Evolutionary conservation across 2,113 vertebrate genomes (phyloP).

Genomic region (Thamnophis sirtalis): DNA sequence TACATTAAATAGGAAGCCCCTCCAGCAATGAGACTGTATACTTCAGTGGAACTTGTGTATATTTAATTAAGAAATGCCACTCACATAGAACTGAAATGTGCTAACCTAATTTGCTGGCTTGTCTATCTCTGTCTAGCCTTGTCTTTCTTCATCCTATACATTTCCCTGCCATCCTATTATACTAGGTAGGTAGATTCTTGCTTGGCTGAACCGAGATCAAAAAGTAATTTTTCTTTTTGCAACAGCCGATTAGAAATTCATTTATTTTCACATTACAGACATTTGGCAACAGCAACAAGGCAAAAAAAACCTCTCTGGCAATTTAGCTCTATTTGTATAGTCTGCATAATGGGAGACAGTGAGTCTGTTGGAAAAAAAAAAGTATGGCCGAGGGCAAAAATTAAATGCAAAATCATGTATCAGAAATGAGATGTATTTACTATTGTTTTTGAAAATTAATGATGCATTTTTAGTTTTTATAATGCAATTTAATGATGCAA

Average conservation of each 20-base stretch:
- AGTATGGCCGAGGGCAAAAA: slow-evolving; percentile 82
- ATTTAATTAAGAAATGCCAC: slow-evolving; percentile 59
- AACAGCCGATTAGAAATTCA: slow-evolving; percentile 86
- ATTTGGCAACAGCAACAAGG: slow-evolving; percentile 67
- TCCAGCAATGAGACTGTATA: slow-evolving; percentile 27
- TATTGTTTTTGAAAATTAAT: slow-evolving; percentile 99
- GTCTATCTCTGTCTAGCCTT: slow-evolving; percentile 52
- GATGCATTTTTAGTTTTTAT: slow-evolving; percentile 99
- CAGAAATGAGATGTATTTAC: slow-evolving; percentile 89
- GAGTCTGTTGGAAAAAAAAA: slow-evolving; percentile 69
- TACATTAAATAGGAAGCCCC: background rate
- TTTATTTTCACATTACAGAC: slow-evolving; percentile 82
- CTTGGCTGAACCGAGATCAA: slow-evolving; percentile 81
- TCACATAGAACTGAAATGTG: slow-evolving; percentile 48
- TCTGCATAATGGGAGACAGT: slow-evolving; percentile 91
- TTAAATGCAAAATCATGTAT: slow-evolving; percentile 87
- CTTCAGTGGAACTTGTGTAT: slow-evolving; percentile 6
- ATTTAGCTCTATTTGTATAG: slow-evolving; percentile 84
- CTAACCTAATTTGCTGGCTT: slow-evolving; percentile 31
- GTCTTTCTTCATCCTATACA: slow-evolving; percentile 31
- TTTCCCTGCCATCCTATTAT: slow-evolving; percentile 62
- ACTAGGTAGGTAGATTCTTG: slow-evolving; percentile 70
- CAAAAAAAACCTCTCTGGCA: slow-evolving; percentile 67
- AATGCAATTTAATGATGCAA: slow-evolving; percentile 99
- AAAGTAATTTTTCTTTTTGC: slow-evolving; percentile 82